Conservation (phyloP, 2,797 vertebrate genomes). For the Cryptoblepharus egeriae region DNA sequence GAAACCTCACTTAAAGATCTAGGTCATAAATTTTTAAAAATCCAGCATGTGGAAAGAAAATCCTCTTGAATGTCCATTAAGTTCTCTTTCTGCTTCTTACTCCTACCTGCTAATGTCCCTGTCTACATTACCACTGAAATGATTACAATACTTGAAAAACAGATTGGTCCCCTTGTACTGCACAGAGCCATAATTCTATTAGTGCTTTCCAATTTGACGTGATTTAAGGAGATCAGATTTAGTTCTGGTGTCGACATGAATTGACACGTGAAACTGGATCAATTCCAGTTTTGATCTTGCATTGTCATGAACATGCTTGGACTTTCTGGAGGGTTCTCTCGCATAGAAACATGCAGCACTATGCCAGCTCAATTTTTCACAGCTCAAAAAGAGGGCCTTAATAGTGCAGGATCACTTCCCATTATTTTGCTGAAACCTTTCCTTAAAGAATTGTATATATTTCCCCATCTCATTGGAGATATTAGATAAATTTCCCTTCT, state of each 20-base stretch:
- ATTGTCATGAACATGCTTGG: not conserved
- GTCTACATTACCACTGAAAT: not conserved
- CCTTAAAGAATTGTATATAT: not conserved
- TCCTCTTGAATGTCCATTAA: slow-evolving; percentile 37
- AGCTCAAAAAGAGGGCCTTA: not conserved
- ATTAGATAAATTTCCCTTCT: not conserved
- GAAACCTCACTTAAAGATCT: slow-evolving; percentile 32
- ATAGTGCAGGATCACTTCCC: not conserved
- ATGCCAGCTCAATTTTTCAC: not conserved
- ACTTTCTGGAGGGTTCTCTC: not conserved
- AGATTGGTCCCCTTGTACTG: slow-evolving; percentile 12
- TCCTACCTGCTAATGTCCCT: slow-evolving; percentile 42
- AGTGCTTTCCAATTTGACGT: not conserved
- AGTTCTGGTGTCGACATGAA: not conserved
- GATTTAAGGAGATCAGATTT: not conserved
- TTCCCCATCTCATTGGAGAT: not conserved
- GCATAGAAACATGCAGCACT: not conserved
- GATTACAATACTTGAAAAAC: slow-evolving; percentile 28
- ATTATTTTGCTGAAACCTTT: not conserved
- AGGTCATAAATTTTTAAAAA: slow-evolving; percentile 49
- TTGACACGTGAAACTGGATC: too few relatives aligned
- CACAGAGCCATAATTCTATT: slow-evolving; percentile 11
- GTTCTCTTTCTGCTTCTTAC: slow-evolving; percentile 46
- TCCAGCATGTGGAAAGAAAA: slow-evolving; percentile 23
- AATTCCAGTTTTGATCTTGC: not conserved